Evolutionary conservation across 2,888 invertebrate species (phyloP).

Genomic region (Ectropis crepuscularia): DNA sequence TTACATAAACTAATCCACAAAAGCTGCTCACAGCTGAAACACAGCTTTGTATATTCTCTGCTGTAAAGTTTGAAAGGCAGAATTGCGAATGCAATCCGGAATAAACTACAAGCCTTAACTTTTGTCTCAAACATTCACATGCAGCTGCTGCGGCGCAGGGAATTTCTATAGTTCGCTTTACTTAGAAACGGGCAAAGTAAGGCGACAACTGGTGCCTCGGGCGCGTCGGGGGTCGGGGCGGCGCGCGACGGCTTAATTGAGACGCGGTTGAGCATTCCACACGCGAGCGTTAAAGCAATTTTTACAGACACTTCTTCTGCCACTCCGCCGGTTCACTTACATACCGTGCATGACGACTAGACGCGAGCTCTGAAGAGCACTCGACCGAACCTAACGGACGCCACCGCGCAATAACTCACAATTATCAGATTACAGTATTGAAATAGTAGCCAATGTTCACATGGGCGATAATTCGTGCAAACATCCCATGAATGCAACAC

Average conservation of each 20-base stretch:
- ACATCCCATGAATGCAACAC: conserved; percentile 65
- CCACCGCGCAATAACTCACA: conserved; percentile 55
- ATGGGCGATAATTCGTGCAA: conserved; percentile 69
- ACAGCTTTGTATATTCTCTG: conserved; percentile 39
- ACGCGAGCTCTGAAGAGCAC: conserved; percentile 25
- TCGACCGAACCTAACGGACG: conserved; percentile 49
- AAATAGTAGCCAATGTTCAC: conserved; percentile 65
- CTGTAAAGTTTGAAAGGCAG: conserved; percentile 49
- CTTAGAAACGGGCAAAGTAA: conserved; percentile 58
- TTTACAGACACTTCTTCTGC: conserved; percentile 39
- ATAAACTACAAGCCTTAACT: conserved; percentile 63
- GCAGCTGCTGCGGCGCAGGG: conserved; percentile 52
- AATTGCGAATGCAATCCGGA: conserved; percentile 60
- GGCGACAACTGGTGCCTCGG: conserved; percentile 57
- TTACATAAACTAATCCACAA: conserved; percentile 14
- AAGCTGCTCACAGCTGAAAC: conserved; percentile 30
- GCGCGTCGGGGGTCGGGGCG: conserved; percentile 55
- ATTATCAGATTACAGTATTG: conserved; percentile 66
- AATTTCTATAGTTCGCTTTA: conserved; percentile 64
- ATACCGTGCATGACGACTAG: conserved; percentile 32
- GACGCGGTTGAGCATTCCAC: conserved; percentile 61
- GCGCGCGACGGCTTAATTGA: conserved; percentile 63
- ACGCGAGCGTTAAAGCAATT: conserved; percentile 53
- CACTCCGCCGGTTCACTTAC: conserved; percentile 34
- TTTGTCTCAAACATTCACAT: conserved; percentile 63